Percentiles rank a stretch among this genome's conserved stretches.
These are phyloP conservation scores for Pachypeltis micranthus DNA, from an alignment of 1,140 invertebrate genomes.

Conservation along the genomic window DNA sequence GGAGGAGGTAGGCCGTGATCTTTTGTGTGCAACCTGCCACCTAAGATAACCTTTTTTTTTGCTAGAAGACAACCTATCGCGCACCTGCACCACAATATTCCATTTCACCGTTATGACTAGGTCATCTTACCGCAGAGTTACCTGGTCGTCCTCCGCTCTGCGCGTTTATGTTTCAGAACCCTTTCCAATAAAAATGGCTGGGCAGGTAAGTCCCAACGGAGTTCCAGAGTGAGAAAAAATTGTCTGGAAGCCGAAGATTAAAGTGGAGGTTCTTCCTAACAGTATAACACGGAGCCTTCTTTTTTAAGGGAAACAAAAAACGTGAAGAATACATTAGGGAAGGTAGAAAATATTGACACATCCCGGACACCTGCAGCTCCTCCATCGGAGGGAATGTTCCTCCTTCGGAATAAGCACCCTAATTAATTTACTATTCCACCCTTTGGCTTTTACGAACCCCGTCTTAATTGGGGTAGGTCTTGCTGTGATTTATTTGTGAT, in stretches of 20 bases:
- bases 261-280: background rate
- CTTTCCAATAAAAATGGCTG: background rate
- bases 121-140: slow-evolving; percentile 5
- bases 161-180: background rate
- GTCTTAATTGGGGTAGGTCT: background rate
- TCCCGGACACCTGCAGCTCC: background rate
- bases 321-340: background rate
- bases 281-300: background rate
- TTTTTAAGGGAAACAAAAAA: background rate
- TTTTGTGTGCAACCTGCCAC: slow-evolving; percentile 5
- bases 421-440: background rate
- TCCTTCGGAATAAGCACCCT: background rate
- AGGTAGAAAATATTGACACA: slow-evolving; percentile 9
- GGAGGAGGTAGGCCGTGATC: background rate
- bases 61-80: background rate
- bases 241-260: background rate
- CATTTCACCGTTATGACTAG: slow-evolving; percentile 8
- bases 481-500: background rate
- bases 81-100: slow-evolving; percentile 1
- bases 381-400: background rate
- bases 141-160: background rate
- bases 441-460: background rate
- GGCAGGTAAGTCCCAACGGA: too few relatives aligned
- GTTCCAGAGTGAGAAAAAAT: background rate
- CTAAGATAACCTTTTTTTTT: slow-evolving; percentile 1